These are phyloP conservation scores for Ephialtes manifestator DNA, from an alignment of 2,888 invertebrate species.

Conservation along the genomic window DNA sequence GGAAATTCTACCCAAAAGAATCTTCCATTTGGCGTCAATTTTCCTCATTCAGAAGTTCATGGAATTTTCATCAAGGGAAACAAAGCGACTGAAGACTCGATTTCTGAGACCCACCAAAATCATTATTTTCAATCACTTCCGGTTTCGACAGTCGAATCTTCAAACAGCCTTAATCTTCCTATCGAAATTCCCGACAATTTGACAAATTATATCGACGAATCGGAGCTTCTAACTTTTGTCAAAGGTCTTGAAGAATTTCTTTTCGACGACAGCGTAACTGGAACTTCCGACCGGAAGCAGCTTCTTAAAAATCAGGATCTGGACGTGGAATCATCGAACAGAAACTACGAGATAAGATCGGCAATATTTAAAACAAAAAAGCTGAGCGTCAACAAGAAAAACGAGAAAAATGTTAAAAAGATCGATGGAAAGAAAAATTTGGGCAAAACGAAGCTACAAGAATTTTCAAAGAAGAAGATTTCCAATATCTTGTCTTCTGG, in stretches of 20 bases:
- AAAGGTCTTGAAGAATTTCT: conserved; percentile 44
- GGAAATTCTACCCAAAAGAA: not conserved
- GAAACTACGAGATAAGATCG: conserved; percentile 7
- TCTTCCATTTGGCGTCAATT: not conserved
- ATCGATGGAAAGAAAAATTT: not conserved
- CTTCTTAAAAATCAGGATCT: not conserved
- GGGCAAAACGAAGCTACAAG: not conserved
- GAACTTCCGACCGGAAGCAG: conserved; percentile 5
- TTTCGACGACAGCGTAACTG: conserved; percentile 35
- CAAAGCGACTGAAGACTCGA: not conserved
- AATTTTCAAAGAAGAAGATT: not conserved
- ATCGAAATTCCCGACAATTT: conserved; percentile 15
- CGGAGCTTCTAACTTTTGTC: conserved; percentile 24
- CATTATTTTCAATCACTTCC: not conserved
- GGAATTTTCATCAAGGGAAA: conserved; percentile 13
- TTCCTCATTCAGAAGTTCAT: conserved; percentile 26
- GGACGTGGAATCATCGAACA: conserved; percentile 23
- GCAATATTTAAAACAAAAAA: conserved; percentile 40
- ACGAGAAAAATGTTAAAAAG: not conserved
- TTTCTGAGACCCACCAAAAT: not conserved
- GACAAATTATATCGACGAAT: conserved; percentile 18
- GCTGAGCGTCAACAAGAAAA: not conserved
- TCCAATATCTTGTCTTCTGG: conserved; percentile 3
- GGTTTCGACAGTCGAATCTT: not conserved
- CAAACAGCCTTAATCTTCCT: not conserved